A percentile compares a stretch with the other conserved stretches of the same genome.
phyloP scores from a whole-genome alignment of 2,797 vertebrate species.

The Lepus townsendii region DNA sequence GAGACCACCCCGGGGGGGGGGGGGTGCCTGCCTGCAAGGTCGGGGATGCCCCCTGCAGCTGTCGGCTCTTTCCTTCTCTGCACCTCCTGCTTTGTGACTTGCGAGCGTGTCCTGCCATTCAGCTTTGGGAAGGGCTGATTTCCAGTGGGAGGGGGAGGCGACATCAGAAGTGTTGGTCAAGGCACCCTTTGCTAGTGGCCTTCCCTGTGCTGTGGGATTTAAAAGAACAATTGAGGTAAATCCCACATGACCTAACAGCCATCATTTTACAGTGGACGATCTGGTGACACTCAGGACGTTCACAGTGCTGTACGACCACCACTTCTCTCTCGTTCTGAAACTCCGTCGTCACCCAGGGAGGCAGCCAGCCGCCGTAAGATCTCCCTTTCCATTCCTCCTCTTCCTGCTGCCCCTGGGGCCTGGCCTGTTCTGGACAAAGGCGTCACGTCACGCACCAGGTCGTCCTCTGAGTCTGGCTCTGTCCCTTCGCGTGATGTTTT shows the following conservation, averaged over 20 bases:
- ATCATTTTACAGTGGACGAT: background rate
- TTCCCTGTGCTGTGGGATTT: background rate
- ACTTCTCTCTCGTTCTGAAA: background rate
- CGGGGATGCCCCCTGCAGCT: background rate
- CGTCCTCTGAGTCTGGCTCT: background rate
- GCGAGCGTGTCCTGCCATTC: background rate
- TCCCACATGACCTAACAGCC: background rate
- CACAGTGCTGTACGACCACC: background rate
- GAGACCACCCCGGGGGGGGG: background rate
- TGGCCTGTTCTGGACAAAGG: background rate
- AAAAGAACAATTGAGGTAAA: background rate
- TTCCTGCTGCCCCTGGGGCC: background rate
- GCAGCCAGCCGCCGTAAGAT: background rate
- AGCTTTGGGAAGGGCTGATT: background rate
- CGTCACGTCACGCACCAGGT: background rate
- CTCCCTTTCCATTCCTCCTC: background rate
- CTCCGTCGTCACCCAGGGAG: background rate
- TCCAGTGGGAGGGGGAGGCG: background rate
- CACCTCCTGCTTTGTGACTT: background rate
- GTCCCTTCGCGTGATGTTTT: background rate
- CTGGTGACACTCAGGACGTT: background rate
- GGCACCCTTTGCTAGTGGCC: background rate
- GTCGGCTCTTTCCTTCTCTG: background rate
- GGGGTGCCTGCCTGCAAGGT: rapidly evolving
- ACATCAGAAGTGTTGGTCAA: background rate